A percentile compares a stretch with the other conserved stretches of the same genome.
These are phyloP conservation scores for Mythimna impura DNA, from an alignment of 2,888 invertebrate species.

Conservation along the genomic window DNA sequence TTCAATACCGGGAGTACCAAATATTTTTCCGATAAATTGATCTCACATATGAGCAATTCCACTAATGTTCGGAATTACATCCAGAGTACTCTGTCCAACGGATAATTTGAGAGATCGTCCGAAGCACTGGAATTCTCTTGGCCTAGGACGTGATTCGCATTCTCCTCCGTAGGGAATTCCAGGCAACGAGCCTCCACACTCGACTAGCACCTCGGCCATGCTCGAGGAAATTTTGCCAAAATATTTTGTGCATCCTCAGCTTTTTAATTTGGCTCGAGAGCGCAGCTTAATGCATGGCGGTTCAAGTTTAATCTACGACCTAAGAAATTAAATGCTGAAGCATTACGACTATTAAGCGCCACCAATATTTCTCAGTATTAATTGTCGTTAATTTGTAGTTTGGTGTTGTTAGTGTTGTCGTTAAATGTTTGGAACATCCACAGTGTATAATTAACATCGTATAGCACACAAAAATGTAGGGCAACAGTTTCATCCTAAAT, in stretches of 20 bases:
- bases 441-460: constrained; percentile 12
- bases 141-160: constrained; percentile 78
- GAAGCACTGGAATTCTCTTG: constrained; percentile 72
- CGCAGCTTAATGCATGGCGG: constrained; percentile 58
- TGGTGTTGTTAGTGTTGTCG: constrained; percentile 21
- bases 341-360: constrained; percentile 32
- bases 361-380: constrained; percentile 32
- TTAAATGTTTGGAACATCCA: constrained; percentile 33
- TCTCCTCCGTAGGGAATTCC: constrained; percentile 70
- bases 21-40: constrained; percentile 55
- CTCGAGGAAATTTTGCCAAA: constrained; percentile 74
- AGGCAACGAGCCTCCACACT: constrained; percentile 68
- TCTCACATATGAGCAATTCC: constrained; percentile 62
- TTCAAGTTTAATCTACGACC: constrained; percentile 62
- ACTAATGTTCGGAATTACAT: constrained; percentile 68
- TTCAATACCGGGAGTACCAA: constrained; percentile 42
- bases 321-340: constrained; percentile 41
- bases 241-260: constrained; percentile 73
- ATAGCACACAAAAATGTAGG: not conserved
- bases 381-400: constrained; percentile 44
- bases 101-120: constrained; percentile 75
- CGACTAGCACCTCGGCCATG: constrained; percentile 60
- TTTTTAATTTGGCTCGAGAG: constrained; percentile 73
- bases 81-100: constrained; percentile 67
- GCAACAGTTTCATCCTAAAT: not conserved